Evolutionary conservation across 2,888 invertebrate genomes (phyloP).

Genomic region (Lepidochrysops patricia): DNA sequence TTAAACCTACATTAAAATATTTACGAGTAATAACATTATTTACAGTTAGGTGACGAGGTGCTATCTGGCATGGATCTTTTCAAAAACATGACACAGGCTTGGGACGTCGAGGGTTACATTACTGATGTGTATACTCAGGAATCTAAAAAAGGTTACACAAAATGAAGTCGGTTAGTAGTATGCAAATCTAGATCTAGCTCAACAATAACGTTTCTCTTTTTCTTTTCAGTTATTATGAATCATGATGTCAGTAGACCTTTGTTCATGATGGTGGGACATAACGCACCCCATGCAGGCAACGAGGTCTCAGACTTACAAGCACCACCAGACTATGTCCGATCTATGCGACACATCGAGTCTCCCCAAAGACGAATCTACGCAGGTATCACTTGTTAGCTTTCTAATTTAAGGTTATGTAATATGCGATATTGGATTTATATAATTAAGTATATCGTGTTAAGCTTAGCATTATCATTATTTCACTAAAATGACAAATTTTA

Average conservation of each 20-base stretch:
- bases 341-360: slow-evolving; percentile 80
- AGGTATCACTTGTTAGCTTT: slow-evolving; percentile 60
- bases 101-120: slow-evolving; percentile 77
- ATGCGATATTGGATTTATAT: neutral
- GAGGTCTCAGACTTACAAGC: slow-evolving; percentile 81
- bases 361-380: slow-evolving; percentile 80
- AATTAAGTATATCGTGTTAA: no score
- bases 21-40: no score
- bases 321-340: slow-evolving; percentile 78
- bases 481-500: no score
- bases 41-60: slow-evolving; percentile 38
- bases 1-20: no score
- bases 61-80: slow-evolving; percentile 69
- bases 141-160: slow-evolving; percentile 68
- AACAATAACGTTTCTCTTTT: neutral
- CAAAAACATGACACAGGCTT: slow-evolving; percentile 65
- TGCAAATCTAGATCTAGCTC: no score
- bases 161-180: neutral
- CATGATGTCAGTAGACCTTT: slow-evolving; percentile 78
- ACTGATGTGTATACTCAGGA: slow-evolving; percentile 81
- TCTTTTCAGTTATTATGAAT: slow-evolving; percentile 64
- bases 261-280: slow-evolving; percentile 85
- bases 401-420: neutral
- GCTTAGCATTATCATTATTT: no score
- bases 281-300: slow-evolving; percentile 86